Evolutionary conservation across 2,113 vertebrate species (phyloP), one percentile per base, ranked within the genome.

Genomic region (Isichthys henryi): DNA sequence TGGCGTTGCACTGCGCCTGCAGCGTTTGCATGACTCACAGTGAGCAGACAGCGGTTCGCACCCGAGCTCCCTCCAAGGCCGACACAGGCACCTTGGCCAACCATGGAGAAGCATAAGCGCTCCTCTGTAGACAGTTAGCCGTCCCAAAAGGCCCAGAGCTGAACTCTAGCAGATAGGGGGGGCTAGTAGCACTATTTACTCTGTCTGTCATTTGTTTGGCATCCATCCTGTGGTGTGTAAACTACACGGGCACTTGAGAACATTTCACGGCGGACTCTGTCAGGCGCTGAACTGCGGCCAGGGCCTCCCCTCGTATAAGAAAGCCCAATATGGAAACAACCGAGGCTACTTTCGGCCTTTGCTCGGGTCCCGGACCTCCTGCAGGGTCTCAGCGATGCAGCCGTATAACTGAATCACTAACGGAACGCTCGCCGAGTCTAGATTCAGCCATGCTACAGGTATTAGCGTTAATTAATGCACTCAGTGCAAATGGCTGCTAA

Each of bases 261-360:
- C 88, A 82, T 89, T 56, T 56, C 48, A 50, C 74, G 43, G 17
- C 39, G 8, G 88, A 80, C 74, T 39, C 74, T 56, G 19, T 77
- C 46, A 23, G 23, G 39, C 74, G 2, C 66, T 74, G 58, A 77
- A 35, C n/a, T 15, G 39, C 21, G 70, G 27, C 46, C 88, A 80
- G 88, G 77, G 45, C 46, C 49, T 35, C 13, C 35, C 31, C 27
- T 88, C 31, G 10, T 27, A 39, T 83, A 23, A 53, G 19, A 56
- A 80, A 58, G 45, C 88, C 88, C 70, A 89, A 89, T 80, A 89
- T 89, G 74, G 88, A 89, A 77, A 21, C 48, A 6, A 5, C 2
- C 1, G 21, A 39, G 31, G 49, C 48, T 11, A 31, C 0, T 10
- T 11, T 87, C 3, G 3, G 39, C 87, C 23, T 23, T 66, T 23